A percentile compares a stretch with the other conserved stretches of the same genome.
phyloP scores from a whole-genome alignment of 2,888 invertebrate genomes.

The Listrodromus nycthemerus region DNA sequence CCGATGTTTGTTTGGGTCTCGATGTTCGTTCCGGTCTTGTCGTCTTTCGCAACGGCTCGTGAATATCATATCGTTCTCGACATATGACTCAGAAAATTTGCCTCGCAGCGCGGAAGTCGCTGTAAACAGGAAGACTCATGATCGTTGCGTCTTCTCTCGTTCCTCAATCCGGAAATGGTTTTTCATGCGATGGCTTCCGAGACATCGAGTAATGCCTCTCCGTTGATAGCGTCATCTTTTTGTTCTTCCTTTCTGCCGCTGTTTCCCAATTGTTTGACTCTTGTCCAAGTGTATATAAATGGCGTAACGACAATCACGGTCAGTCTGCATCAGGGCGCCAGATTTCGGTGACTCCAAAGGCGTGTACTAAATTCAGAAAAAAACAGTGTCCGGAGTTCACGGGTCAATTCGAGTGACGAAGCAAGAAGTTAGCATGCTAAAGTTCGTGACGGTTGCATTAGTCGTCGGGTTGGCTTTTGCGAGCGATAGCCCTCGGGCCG shows the following conservation, averaged over 20 bases:
- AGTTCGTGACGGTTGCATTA: conserved; percentile 61
- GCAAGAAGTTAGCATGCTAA: conserved; percentile 63
- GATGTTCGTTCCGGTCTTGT: conserved; percentile 43
- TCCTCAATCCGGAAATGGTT: conserved; percentile 23
- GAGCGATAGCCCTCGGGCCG: conserved; percentile 70
- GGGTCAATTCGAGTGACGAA: conserved; percentile 8
- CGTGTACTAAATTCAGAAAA: not conserved
- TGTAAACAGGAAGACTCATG: conserved; percentile 29
- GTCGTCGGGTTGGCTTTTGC: conserved; percentile 65
- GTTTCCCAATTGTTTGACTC: conserved; percentile 46
- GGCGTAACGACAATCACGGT: conserved; percentile 46
- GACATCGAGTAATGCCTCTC: not conserved
- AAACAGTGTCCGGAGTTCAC: not conserved
- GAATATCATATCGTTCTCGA: not conserved
- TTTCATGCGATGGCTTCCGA: not conserved
- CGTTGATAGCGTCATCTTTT: not conserved
- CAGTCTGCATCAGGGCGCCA: conserved; percentile 59
- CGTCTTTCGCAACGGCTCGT: conserved; percentile 45
- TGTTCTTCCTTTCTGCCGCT: not conserved
- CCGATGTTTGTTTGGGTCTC: conserved; percentile 22
- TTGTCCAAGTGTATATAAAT: conserved; percentile 66
- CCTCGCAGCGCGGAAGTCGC: conserved; percentile 12
- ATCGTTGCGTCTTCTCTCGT: not conserved
- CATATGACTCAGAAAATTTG: conserved; percentile 19
- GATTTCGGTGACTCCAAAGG: conserved; percentile 37